Conservation (phyloP, 2,888 invertebrate genomes). For the Epistrophella euchroma region DNA sequence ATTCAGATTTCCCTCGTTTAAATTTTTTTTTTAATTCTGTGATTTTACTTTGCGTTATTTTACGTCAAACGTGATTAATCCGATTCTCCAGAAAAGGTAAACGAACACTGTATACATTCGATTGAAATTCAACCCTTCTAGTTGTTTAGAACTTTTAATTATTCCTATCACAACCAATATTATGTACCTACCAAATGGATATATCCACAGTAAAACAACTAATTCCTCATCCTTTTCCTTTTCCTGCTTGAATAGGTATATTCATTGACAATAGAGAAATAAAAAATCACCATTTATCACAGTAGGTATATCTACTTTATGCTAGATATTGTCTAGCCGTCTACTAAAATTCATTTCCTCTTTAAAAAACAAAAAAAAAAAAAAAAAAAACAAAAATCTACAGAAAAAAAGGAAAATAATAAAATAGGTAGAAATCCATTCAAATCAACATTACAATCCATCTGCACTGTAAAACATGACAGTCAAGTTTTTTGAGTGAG, state of each 20-base stretch:
- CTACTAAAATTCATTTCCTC: conserved; percentile 63
- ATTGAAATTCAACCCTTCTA: conserved; percentile 25
- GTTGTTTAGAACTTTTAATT: conserved; percentile 3
- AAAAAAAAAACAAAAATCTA: not conserved
- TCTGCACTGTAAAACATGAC: conserved; percentile 56
- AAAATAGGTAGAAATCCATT: conserved; percentile 47
- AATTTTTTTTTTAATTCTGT: not conserved
- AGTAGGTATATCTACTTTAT: not conserved
- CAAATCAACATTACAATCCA: conserved; percentile 62
- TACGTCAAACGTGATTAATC: not conserved
- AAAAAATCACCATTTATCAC: conserved; percentile 28
- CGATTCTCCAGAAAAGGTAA: conserved; percentile 12
- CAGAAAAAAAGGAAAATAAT: conserved; percentile 10
- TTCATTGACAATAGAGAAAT: conserved; percentile 17
- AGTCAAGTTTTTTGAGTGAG: conserved; percentile 38
- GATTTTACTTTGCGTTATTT: not conserved
- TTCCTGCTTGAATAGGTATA: conserved; percentile 15
- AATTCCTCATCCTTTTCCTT: conserved; percentile 33
- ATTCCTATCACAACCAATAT: conserved; percentile 22
- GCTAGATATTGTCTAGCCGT: conserved; percentile 67
- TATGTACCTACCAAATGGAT: not conserved
- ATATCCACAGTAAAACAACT: conserved; percentile 5
- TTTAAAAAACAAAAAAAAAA: conserved; percentile 1
- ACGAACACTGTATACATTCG: conserved; percentile 11
- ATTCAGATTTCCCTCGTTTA: not conserved